Base-by-base conservation (phyloP, 2,888 invertebrate genomes). In the Eucera pruinosa region DNA sequence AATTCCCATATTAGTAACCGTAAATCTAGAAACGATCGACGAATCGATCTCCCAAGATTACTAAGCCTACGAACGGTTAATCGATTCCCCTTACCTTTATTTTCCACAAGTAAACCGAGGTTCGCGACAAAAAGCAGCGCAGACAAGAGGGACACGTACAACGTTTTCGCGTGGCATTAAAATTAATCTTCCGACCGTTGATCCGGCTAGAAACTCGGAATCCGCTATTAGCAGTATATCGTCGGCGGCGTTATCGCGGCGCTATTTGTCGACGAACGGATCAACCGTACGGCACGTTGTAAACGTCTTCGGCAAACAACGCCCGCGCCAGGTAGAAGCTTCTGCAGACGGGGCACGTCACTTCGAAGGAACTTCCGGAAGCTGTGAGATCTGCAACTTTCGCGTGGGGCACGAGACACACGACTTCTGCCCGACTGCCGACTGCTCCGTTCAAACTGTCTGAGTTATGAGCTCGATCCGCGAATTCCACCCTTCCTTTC, bases 241-340 rank as follows among this genome's bases (percentile, higher is more conserved):
- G 74, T 62, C 57, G 75, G 73, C 52, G 70, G 66, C 66, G 84
- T 83, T 84, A 84, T 84, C 84, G 70, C 61, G 62, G 20, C 61
- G 72, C 77, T 84, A 82, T 84, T 84, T 83, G 83, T 79, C 71
- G 84, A 82, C 81, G 71, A 84, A 78, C 84, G 84, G 84, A 84
- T 84, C 83, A 79, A 83, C 78, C 65, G 77, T 68, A 73, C 65
- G 64, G 70, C 66, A 78, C 67, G 72, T 71, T 74, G 83, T 81
- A 84, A 84, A 84, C 84, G 84, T 84, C 84, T 81, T 81, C n/a
- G 70, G 81, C 83, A 83, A 84, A 84, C 69, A 84, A 61, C 66
- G 69, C 25, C 25, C 57, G 58, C 67, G 67, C 54, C 79, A 80
- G 78, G 78, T 78, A 74, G 78, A 41, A 47, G 27, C 25, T 11